Conservation (phyloP, 2,797 vertebrate species). For the Cyprinella venusta region DNA sequence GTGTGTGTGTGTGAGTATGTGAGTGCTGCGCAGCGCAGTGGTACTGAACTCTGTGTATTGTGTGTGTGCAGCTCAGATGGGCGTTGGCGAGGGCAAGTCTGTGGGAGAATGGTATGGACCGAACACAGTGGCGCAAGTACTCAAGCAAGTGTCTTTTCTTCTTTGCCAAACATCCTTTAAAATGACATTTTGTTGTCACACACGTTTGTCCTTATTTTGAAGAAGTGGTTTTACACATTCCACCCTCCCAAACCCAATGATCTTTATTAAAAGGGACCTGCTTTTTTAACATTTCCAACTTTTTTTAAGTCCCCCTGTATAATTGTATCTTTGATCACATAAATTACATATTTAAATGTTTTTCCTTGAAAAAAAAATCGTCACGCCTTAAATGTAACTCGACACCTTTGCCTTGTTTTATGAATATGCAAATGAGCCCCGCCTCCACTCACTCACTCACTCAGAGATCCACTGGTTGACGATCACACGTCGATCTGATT, state of each 20-base stretch:
- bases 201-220: neutral
- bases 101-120: conserved; percentile 91
- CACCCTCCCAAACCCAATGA: neutral
- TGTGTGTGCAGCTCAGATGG: conserved; percentile 86
- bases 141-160: conserved; percentile 79
- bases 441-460: too few species aligned
- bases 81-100: conserved; percentile 88
- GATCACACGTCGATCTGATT: too few species aligned
- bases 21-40: neutral
- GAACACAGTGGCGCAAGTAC: conserved; percentile 89
- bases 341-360: too few species aligned
- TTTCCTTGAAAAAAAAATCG: too few species aligned
- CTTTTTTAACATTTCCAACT: too few species aligned
- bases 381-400: too few species aligned
- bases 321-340: too few species aligned
- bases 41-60: neutral
- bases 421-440: too few species aligned
- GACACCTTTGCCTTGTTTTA: too few species aligned
- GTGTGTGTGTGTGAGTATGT: neutral
- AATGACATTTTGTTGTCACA: neutral
- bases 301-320: too few species aligned
- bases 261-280: too few species aligned
- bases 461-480: too few species aligned
- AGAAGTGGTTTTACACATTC: neutral
- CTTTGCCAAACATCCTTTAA: neutral